Evolutionary conservation across 2,113 vertebrate genomes (phyloP).

Genomic region (Coracopsis vasa): DNA sequence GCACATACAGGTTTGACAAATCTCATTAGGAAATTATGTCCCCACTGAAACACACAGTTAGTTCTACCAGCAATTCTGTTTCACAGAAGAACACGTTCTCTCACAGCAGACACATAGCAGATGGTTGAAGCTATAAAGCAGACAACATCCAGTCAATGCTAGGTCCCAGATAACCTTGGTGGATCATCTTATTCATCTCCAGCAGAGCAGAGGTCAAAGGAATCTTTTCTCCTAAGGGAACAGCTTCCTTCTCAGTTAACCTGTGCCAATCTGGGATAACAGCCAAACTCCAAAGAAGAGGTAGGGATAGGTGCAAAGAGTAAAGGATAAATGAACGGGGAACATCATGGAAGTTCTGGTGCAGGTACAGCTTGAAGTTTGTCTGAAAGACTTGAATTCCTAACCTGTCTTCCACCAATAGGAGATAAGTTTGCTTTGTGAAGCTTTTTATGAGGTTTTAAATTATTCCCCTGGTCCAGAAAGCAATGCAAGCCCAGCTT

Average conservation of each 20-base stretch:
- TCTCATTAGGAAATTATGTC: not conserved
- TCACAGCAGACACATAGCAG: not conserved
- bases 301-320: not conserved
- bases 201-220: not conserved
- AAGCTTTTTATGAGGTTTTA: not conserved
- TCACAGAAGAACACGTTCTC: not conserved
- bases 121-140: not conserved
- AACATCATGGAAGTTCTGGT: not conserved
- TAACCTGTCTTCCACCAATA: rapidly evolving
- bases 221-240: not conserved
- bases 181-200: rapidly evolving
- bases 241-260: not conserved
- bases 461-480: not conserved
- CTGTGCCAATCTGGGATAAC: rapidly evolving
- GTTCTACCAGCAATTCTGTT: not conserved
- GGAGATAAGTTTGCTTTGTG: not conserved
- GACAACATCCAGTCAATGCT: not conserved
- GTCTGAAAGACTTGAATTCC: not conserved
- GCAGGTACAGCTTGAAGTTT: not conserved
- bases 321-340: not conserved
- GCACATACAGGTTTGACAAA: not conserved
- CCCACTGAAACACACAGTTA: too few relatives aligned
- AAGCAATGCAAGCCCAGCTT: not conserved
- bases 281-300: not conserved
- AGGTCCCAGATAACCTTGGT: not conserved